Percentiles rank a stretch among this genome's conserved stretches.
Conservation (phyloP, 92 coral and sea anemone genomes). For the Blastomussa wellsi region DNA sequence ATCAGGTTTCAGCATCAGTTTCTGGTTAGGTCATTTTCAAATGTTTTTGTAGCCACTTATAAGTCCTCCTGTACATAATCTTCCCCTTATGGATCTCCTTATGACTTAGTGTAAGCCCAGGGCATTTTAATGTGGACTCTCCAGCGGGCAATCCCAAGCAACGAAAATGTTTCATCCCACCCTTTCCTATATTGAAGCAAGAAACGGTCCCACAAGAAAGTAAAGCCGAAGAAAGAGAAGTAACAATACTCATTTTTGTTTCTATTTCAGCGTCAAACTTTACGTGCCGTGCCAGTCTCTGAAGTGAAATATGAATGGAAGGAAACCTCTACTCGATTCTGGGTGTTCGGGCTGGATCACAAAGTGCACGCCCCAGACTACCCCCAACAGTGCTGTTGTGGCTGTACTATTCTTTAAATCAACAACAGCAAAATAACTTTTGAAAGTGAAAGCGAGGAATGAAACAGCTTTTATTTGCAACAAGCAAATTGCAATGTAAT, state of each 20-base stretch:
- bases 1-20: no score
- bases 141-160: no score
- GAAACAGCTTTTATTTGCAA: neutral
- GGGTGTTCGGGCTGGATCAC: constrained; percentile 89
- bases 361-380: constrained; percentile 88
- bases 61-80: no score
- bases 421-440: neutral
- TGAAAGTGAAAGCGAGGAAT: no score
- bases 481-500: neutral
- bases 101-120: no score
- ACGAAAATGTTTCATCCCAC: no score
- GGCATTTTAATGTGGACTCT: no score
- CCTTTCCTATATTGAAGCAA: neutral
- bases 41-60: no score
- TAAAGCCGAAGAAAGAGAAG: no score
- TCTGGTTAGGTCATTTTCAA: no score
- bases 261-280: constrained; percentile 68
- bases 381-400: constrained; percentile 94
- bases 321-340: constrained; percentile 65
- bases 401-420: constrained; percentile 25
- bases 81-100: no score
- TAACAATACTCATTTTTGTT: neutral
- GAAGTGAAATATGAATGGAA: constrained; percentile 85
- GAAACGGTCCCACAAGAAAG: neutral
- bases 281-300: constrained; percentile 89